Evolutionary conservation across 1,140 invertebrate species (phyloP).

Genomic region (Andricus grossulariae): DNA sequence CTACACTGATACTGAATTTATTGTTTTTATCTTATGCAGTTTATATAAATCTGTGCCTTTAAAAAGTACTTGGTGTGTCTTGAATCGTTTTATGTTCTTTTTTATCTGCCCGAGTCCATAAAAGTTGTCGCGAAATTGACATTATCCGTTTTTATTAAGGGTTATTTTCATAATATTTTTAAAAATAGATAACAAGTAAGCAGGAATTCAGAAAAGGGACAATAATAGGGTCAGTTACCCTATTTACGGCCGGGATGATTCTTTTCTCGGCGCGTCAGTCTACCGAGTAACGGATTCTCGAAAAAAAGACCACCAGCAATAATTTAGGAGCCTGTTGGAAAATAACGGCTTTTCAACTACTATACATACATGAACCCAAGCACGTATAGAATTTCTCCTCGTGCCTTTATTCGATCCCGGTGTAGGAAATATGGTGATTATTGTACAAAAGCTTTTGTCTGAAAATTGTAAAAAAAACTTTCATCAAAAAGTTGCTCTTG

Average conservation of each 20-base stretch:
- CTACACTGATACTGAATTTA: too few species aligned
- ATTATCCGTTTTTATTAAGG: background rate
- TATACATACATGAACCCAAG: conserved; percentile 7
- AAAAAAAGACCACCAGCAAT: conserved; percentile 18
- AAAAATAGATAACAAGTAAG: background rate
- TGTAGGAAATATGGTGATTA: background rate
- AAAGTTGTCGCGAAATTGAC: too few species aligned
- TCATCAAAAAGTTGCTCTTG: background rate
- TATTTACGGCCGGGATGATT: conserved; percentile 2
- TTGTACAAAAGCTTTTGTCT: conserved; percentile 16
- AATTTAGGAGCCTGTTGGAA: conserved; percentile 28
- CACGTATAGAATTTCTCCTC: background rate
- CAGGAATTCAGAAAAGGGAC: background rate
- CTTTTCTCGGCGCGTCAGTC: background rate
- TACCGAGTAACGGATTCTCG: conserved; percentile 21
- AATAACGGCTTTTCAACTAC: conserved; percentile 25
- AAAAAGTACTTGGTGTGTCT: too few species aligned
- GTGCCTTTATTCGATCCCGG: background rate
- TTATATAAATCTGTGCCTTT: too few species aligned
- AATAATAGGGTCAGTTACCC: conserved; percentile 17
- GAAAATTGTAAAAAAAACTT: background rate
- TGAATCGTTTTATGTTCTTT: too few species aligned
- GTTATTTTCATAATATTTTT: background rate
- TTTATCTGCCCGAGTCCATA: too few species aligned
- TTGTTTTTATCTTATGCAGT: too few species aligned